Conservation (phyloP, 1,140 invertebrate genomes). For the Zaprionus nigranus region DNA sequence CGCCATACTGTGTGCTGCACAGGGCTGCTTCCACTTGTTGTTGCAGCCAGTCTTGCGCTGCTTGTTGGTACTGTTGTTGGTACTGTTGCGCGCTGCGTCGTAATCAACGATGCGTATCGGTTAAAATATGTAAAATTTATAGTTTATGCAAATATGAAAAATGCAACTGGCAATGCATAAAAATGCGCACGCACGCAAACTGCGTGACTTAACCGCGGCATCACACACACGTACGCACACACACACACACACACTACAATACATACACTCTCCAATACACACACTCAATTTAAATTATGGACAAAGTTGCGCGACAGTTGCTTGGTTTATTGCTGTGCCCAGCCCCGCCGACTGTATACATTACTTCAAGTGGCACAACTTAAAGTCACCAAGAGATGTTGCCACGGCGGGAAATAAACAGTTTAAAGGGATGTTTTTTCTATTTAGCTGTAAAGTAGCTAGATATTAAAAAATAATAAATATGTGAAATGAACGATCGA, state of each 20-base stretch:
- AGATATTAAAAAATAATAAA: no score
- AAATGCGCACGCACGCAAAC: slow-evolving; percentile 83
- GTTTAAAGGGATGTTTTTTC: no score
- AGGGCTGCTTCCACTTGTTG: slow-evolving; percentile 5
- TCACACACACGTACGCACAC: slow-evolving; percentile 41
- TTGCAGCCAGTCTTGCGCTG: slow-evolving; percentile 24
- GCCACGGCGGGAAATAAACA: no score
- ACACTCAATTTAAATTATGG: slow-evolving; percentile 72
- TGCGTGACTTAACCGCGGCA: slow-evolving; percentile 57
- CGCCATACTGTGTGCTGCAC: not conserved
- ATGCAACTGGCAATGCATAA: slow-evolving; percentile 83
- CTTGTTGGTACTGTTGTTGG: slow-evolving; percentile 30
- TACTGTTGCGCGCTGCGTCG: slow-evolving; percentile 37
- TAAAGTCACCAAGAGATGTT: slow-evolving; percentile 39
- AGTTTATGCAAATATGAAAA: slow-evolving; percentile 83
- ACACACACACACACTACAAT: slow-evolving; percentile 26
- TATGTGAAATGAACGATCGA: no score
- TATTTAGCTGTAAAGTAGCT: no score
- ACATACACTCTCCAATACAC: slow-evolving; percentile 23
- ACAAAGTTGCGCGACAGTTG: slow-evolving; percentile 83
- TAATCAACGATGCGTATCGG: slow-evolving; percentile 82
- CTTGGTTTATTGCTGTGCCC: slow-evolving; percentile 75
- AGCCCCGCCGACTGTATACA: slow-evolving; percentile 76
- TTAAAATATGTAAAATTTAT: slow-evolving; percentile 84
- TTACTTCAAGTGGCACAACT: slow-evolving; percentile 70